Base-by-base conservation (phyloP, 2,797 vertebrate genomes). In the Podargus strigoides region DNA sequence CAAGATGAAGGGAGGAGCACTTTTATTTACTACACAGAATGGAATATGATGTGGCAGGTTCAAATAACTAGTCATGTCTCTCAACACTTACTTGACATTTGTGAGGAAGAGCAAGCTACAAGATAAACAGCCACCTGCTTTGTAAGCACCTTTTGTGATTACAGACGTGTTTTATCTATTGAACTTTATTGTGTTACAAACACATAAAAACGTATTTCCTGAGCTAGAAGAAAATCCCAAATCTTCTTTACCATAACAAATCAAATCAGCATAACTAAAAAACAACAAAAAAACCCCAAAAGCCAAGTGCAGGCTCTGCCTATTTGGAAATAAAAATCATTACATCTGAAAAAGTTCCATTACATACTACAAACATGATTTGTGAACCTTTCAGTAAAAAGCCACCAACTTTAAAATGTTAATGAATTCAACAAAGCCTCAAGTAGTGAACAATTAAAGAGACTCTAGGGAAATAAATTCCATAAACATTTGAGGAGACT, bases 1-100 rank as follows among this genome's bases (percentile, higher is more conserved):
- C 75, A 93, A 89, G 93, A 88, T 78, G 97, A 97, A 97, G 96
- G 93, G 93, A 97, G 95, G 97, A 98, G 96, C 96, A 98, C 97
- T 95, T 97, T 97, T 94, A 94, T 80, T 96, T 96, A 95, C 96
- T 94, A 83, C 93, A 95, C 94, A 97, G 96, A 96, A 96, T 94
- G 96, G 96, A 97, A 96, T 97, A 96, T 90, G 95, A 96, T 90
- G 91, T 88, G 53, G 77, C 78, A 93, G 89, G 88, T 83, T 85
- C 37, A 88, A 89, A 55, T 63, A 85, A 66, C 30, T 77, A 68
- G 39, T 56, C 30, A 72, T 41, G 70, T 59, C 28, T 68, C 80
- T 62, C 62, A 91, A 85, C 46, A 63, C 56, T 87, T 85, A 75
- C n/a, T 88, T 74, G 34, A 63, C 34, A 27, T 64, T 74, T 75